These are phyloP conservation scores for Acrocephalus scirpaceus DNA, from an alignment of 2,797 vertebrate genomes.

Conservation along the genomic window DNA sequence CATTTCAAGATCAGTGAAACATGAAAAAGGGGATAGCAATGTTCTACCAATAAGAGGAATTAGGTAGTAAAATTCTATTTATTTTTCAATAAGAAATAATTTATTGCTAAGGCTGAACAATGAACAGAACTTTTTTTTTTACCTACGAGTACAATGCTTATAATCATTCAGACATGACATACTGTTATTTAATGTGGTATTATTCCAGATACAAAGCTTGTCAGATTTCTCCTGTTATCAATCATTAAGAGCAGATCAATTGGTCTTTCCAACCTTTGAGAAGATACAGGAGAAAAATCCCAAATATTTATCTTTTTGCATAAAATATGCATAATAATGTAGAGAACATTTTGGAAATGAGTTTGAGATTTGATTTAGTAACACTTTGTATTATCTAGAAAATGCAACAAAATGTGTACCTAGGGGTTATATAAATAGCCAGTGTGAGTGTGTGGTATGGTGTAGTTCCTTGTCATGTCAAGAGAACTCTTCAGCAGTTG, in stretches of 20 bases:
- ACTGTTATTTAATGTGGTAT: not conserved
- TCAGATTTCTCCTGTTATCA: not conserved
- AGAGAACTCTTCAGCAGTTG: not conserved
- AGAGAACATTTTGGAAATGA: not conserved
- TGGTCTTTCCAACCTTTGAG: not conserved
- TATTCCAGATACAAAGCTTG: not conserved
- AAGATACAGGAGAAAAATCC: not conserved
- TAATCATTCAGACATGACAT: not conserved
- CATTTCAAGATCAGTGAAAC: slow-evolving; percentile 11
- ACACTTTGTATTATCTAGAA: not conserved
- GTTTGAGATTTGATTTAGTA: not conserved
- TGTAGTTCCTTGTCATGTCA: not conserved
- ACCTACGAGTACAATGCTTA: not conserved
- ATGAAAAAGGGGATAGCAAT: not conserved
- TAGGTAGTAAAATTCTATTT: not conserved
- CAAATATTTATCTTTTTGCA: not conserved
- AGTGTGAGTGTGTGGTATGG: not conserved
- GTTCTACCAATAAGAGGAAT: not conserved
- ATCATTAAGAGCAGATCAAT: not conserved
- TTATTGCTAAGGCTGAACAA: not conserved
- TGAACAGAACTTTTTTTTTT: not conserved
- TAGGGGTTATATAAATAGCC: not conserved
- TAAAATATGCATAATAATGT: not conserved
- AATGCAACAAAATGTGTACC: not conserved
- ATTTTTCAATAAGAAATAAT: slow-evolving; percentile 7